phyloP scores from a whole-genome alignment of 2,113 vertebrate genomes.

The Corvus moneduloides region DNA sequence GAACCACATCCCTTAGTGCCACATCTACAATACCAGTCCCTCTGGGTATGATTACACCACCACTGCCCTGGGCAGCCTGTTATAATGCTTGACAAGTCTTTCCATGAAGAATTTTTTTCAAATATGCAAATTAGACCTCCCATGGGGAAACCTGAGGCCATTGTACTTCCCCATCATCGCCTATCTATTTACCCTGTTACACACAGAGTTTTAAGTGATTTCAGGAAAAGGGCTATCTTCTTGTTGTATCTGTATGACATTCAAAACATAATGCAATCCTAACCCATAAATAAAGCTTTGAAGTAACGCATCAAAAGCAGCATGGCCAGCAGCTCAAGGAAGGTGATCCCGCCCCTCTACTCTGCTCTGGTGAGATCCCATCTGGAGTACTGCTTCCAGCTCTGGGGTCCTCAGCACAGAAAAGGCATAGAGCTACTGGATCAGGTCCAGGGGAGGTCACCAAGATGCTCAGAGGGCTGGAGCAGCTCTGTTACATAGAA shows the following conservation, averaged over 20 bases:
- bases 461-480: neutral
- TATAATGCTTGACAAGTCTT: neutral
- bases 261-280: neutral
- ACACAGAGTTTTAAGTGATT: neutral
- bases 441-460: neutral
- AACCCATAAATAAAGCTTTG: neutral
- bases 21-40: no score
- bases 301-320: neutral
- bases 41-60: neutral
- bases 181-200: neutral
- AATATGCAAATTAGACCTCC: neutral
- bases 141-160: neutral
- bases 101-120: neutral
- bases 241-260: neutral
- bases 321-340: neutral
- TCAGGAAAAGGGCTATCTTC: neutral
- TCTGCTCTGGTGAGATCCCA: neutral
- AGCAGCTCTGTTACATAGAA: neutral
- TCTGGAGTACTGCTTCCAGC: neutral
- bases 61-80: neutral
- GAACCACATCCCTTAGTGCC: neutral
- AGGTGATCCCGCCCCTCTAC: neutral
- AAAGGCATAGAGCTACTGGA: neutral
- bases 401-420: neutral
- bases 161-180: neutral